Conservation (phyloP, 2,888 invertebrate genomes). For the Drosophila birchii region DNA sequence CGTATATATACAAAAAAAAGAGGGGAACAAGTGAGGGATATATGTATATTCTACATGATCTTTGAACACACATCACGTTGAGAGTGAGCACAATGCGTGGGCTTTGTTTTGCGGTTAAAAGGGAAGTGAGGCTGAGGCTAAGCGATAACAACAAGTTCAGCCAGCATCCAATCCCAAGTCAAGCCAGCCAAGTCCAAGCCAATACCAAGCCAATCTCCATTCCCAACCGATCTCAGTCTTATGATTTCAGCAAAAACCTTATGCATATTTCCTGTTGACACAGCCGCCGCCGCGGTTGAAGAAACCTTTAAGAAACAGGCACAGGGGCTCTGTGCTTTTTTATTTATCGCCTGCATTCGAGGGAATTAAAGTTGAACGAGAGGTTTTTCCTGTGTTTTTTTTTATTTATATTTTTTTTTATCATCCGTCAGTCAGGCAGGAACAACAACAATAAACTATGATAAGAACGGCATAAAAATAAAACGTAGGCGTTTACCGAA, state of each 20-base stretch:
- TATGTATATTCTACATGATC: conserved; percentile 42
- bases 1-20: not conserved
- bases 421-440: conserved; percentile 36
- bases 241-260: conserved; percentile 24
- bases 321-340: not conserved
- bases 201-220: not conserved
- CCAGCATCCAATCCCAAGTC: not conserved
- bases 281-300: conserved; percentile 6
- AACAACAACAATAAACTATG: conserved; percentile 66
- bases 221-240: not conserved
- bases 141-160: conserved; percentile 60
- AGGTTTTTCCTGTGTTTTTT: conserved; percentile 20
- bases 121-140: conserved; percentile 54
- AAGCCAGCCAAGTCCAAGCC: not conserved
- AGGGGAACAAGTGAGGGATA: conserved; percentile 24
- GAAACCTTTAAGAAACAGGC: conserved; percentile 17
- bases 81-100: conserved; percentile 52
- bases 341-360: conserved; percentile 37
- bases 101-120: conserved; percentile 50
- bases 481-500: conserved; percentile 79
- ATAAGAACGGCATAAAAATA: conserved; percentile 75
- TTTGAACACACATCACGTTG: conserved; percentile 46
- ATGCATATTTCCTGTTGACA: conserved; percentile 69
- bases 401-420: conserved; percentile 41
- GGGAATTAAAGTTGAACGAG: conserved; percentile 9